Evolutionary conservation across 37 sponge, comb jelly and placozoan genomes (phyloP).

Genomic region (Axinella damicornis): DNA sequence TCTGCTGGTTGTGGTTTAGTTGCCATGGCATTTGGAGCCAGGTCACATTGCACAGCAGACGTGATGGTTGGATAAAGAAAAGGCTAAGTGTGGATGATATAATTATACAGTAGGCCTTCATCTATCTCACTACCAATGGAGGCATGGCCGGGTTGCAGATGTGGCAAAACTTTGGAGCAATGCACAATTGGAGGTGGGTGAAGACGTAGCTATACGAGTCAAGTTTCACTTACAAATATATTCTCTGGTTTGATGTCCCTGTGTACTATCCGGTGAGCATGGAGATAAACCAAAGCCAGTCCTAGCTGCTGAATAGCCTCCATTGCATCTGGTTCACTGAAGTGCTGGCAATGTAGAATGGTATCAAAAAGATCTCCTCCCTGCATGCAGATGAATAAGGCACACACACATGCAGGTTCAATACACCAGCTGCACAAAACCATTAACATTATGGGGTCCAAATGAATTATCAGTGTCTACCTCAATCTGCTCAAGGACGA

Average conservation of each 20-base stretch:
- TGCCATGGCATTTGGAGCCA: no score
- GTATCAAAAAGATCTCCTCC: conserved; percentile 85
- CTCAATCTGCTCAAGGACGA: conserved; percentile 73
- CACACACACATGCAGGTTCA: no score
- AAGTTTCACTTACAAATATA: conserved; percentile 74
- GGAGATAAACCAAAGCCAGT: conserved; percentile 86
- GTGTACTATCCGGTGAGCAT: conserved; percentile 82
- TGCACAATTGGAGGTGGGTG: no score
- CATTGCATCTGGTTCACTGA: conserved; percentile 54
- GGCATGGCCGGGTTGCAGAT: no score
- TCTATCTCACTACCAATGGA: no score
- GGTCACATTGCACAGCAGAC: no score
- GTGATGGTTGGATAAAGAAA: no score
- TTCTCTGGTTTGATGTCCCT: conserved; percentile 81
- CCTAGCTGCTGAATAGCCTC: conserved; percentile 70
- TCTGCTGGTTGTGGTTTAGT: no score
- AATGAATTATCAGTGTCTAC: conserved; percentile 27
- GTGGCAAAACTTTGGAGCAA: not conserved
- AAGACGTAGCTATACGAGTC: not conserved
- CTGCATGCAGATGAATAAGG: not conserved
- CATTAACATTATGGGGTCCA: no score
- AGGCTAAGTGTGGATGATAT: no score
- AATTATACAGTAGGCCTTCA: no score
- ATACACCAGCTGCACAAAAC: no score
- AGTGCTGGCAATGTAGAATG: conserved; percentile 69